Evolutionary conservation across 1,140 invertebrate species (phyloP), one percentile per base, ranked within the genome.

Genomic region (Globodera rostochiensis): DNA sequence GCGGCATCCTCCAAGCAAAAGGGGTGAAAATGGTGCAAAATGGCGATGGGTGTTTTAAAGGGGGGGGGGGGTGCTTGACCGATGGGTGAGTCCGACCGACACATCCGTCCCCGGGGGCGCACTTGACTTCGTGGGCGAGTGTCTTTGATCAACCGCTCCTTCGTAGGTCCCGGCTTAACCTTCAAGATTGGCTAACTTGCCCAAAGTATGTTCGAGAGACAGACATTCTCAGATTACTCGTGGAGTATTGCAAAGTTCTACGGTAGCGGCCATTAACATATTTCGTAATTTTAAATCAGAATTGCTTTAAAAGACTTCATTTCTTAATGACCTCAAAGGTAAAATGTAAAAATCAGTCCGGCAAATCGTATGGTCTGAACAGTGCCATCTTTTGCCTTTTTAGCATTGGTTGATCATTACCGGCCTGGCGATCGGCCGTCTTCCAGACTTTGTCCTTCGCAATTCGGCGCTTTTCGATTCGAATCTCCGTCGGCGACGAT

Each of bases 361-460:
- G 57, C 57, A 64, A 64, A 64, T 64, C 57, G 57, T 64, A 64
- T 15, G 57, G 57, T 64, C 57, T 64, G 57, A 64, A 64, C 57
- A 64, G 57, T 64, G 57, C 57, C 57, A 64, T 64, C 15, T 5
- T 64, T 64, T 15, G 57, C 57, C 57, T 19, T 64, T 64, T 64
- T 13, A 5, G 19, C 19, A 19, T 19, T 15, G 15, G 19, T 19
- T 15, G 57, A 19, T 15, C 7, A 9, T 5, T 13, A 2, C 3
- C 4, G 50, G 7, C 4, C 7, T 53, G 7, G 50, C 50, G 7
- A 9, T 7, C 50, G 11, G 50, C 50, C 7, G 50, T 19, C 5
- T 64, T 64, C 15, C 15, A 0, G 11, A 19, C 11, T n/a, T 64
- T 64, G 53, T 15, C 15, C 53, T 53, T 53, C 15, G 57, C 57